Evolutionary conservation across 2,113 vertebrate species (phyloP), one percentile per base, ranked within the genome.

Genomic region (Melospiza melodia): DNA sequence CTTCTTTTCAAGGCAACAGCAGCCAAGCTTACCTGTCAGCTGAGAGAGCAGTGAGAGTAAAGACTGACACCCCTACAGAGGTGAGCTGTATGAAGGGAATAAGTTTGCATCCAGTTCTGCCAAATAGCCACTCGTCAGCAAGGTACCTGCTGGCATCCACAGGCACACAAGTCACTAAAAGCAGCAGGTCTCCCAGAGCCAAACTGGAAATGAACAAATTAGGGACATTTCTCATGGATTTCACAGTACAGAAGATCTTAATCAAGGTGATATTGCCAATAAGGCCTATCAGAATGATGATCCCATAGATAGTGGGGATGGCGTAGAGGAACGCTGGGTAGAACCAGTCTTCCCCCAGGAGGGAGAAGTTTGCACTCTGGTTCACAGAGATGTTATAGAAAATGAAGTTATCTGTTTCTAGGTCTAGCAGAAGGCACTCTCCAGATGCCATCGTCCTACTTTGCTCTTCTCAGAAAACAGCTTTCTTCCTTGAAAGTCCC

Each of bases 51-150:
- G 99, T 99, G 85, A 99, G 99, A 5, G 99, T 99, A 93, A 99
- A 99, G 91, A 99, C 99, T 33, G 99, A 99, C 81, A 99, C 99
- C 62, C 99, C 99, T 9, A 99, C 99, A 3, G 99, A 99, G 41
- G 99, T 99, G 54, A 99, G 98, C 97, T 99, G 99, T 63, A 99
- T 99, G 96, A 99, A 99, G 58, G 99, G 98, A 77, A 99, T 99
- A 91, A 99, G 98, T 97, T 99, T 99, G 96, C 99, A 99, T 55
- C 99, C 99, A 59, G 98, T 96, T 80, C 99, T 98, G 44, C 99
- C 99, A 22, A 99, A 99, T 37, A 99, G 97, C 99, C 99, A 99
- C 95, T 99, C 98, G 4, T 99, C 98, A 49, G 99, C 98, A 78
- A 99, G 97, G 97, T 98, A 99, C 90, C 99, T 98, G 97, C 99